phyloP scores from a whole-genome alignment of 2,888 invertebrate species.

The Agrotis clavis region DNA sequence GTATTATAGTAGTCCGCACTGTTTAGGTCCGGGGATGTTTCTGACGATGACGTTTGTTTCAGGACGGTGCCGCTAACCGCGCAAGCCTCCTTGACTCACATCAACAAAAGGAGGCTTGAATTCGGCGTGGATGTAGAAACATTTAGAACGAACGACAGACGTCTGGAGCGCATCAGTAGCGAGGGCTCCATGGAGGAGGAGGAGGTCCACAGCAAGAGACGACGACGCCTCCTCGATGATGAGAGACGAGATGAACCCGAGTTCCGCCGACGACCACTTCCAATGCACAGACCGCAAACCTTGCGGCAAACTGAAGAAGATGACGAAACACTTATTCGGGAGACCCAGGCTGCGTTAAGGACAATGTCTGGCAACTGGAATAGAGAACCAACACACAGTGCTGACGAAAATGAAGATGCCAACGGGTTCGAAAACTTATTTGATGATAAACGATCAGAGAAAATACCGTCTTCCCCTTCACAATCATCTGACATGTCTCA shows the following conservation, averaged over 20 bases:
- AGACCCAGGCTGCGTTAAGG: conserved; percentile 96
- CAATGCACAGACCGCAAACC: conserved; percentile 82
- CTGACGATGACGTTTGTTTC: conserved; percentile 82
- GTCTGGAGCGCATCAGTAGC: conserved; percentile 78
- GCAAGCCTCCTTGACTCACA: conserved; percentile 92
- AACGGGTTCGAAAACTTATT: conserved; percentile 96
- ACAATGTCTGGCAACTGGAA: conserved; percentile 97
- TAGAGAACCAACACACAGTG: conserved; percentile 93
- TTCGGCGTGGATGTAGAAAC: conserved; percentile 90
- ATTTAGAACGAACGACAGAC: conserved; percentile 83
- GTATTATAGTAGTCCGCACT: conserved; percentile 60
- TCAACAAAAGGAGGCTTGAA: conserved; percentile 94
- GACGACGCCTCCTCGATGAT: conserved; percentile 88
- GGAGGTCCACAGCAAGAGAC: conserved; percentile 82
- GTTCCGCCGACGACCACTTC: conserved; percentile 75
- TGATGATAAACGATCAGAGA: conserved; percentile 94
- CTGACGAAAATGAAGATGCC: conserved; percentile 94
- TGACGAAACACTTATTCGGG: conserved; percentile 96
- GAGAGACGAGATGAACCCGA: conserved; percentile 80
- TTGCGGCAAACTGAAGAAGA: conserved; percentile 90
- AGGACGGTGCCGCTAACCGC: conserved; percentile 90
- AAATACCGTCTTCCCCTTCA: conserved; percentile 93
- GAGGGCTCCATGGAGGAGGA: conserved; percentile 88
- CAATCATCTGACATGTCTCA: conserved; percentile 92
- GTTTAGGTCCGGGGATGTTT: conserved; percentile 62